phyloP scores from a whole-genome alignment of 2,888 invertebrate species.

The Sceliomorpha sp. region DNA sequence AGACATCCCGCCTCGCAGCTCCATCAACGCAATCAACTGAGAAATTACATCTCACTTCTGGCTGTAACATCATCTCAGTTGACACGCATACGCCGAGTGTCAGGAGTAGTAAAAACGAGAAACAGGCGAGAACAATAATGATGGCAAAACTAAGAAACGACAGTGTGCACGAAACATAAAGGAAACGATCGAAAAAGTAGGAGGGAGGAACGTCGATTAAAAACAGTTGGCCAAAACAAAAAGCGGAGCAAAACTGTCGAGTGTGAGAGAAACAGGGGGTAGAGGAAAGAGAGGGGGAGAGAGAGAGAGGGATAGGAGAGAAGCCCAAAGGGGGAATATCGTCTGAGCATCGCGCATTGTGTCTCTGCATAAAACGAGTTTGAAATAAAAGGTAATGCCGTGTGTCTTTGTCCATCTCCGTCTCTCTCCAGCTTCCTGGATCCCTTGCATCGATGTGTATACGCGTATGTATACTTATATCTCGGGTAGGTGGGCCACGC shows the following conservation, averaged over 20 bases:
- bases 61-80: too few relatives aligned
- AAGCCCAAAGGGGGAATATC: too few relatives aligned
- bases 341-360: constrained; percentile 76
- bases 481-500: constrained; percentile 63
- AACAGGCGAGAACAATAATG: too few relatives aligned
- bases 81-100: too few relatives aligned
- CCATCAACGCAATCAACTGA: too few relatives aligned
- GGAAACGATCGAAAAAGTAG: too few relatives aligned
- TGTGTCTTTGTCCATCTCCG: constrained; percentile 62
- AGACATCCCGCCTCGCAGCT: too few relatives aligned
- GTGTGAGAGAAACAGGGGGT: too few relatives aligned
- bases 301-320: constrained; percentile 47
- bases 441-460: constrained; percentile 53
- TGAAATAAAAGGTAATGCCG: constrained; percentile 74
- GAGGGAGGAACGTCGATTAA: constrained; percentile 58
- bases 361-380: constrained; percentile 68
- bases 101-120: too few relatives aligned
- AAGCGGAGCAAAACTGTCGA: too few relatives aligned
- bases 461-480: constrained; percentile 49
- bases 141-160: too few relatives aligned
- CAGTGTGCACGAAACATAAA: constrained; percentile 7
- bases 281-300: constrained; percentile 16
- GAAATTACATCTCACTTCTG: too few relatives aligned
- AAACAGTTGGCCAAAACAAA: constrained; percentile 77
- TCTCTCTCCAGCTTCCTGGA: constrained; percentile 17